These are phyloP conservation scores for Neodiprion lecontei DNA, from an alignment of 1,140 invertebrate genomes.

Conservation along the genomic window DNA sequence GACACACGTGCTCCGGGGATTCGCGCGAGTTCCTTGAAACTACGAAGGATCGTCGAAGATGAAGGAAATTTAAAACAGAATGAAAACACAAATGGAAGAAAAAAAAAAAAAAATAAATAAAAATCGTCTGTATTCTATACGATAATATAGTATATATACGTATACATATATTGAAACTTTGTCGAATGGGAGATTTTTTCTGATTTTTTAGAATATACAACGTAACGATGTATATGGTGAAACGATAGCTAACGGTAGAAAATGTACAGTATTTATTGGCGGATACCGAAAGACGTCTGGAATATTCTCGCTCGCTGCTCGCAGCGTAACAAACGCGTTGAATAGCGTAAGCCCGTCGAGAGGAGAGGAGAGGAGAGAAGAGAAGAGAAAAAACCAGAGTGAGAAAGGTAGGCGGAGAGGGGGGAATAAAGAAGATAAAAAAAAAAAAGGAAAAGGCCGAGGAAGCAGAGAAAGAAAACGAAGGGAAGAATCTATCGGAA, in stretches of 20 bases:
- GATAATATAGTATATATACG: too few species aligned
- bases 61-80: too few species aligned
- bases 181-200: too few species aligned
- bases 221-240: too few species aligned
- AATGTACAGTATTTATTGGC: too few species aligned
- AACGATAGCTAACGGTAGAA: too few species aligned
- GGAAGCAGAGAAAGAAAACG: neutral
- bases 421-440: constrained; percentile 16
- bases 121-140: too few species aligned
- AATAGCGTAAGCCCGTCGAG: neutral
- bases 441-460: constrained; percentile 23
- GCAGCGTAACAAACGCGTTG: neutral
- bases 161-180: too few species aligned
- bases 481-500: neutral
- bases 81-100: too few species aligned
- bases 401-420: neutral
- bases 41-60: too few species aligned
- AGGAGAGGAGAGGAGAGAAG: constrained; percentile 12
- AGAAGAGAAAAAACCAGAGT: neutral
- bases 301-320: constrained; percentile 23
- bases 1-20: neutral
- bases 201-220: too few species aligned
- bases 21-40: neutral
- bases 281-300: constrained; percentile 28
- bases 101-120: too few species aligned